Evolutionary conservation across 2,113 vertebrate genomes (phyloP), one percentile per base, ranked within the genome.

Genomic region (Gorsachius goisagi): DNA sequence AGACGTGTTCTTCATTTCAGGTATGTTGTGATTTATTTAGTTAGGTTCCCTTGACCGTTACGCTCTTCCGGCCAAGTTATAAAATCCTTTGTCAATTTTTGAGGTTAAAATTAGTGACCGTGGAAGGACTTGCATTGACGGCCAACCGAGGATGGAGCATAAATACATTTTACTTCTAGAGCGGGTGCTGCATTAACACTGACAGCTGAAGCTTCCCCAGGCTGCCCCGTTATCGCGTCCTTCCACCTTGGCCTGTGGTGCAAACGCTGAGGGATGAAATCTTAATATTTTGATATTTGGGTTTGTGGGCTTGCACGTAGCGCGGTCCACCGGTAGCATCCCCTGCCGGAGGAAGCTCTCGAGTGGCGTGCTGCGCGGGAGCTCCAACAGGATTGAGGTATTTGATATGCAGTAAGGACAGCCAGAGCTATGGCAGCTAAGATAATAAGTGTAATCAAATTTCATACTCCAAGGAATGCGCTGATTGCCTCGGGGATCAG

Each of bases 371-470:
- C 71, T 86, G 20, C 59, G n/a, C n/a, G 67, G 67, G 50, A 47
- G 91, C 60, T 88, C 41, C 76, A 67, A 74, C 22, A 90, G 68
- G 63, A 77, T 2, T 74, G 41, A 74, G 90, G 45, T 90, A 28
- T 68, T 96, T 94, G 71, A 56, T 59, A 91, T 83, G 79, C 93
- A 63, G 50, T 23, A 67, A 92, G 47, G 75, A 84, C 63, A 67
- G 59, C 35, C 82, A 88, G 75, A 94, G 72, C 35, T 93, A 90
- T 84, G 85, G 75, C 90, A 83, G 75, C 93, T 93, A 90, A 90
- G 82, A 95, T 94, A 96, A 91, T 96, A 97, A 74, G 44, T 63
- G 64, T 90, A 95, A 96, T 96, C 82, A 96, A 96, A 97, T 96
- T 93, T 96, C 88, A 95, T 96, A 94, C 95, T 96, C 90, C 85